These are phyloP conservation scores for Lophius piscatorius DNA, from an alignment of 2,113 vertebrate species.

Conservation along the genomic window DNA sequence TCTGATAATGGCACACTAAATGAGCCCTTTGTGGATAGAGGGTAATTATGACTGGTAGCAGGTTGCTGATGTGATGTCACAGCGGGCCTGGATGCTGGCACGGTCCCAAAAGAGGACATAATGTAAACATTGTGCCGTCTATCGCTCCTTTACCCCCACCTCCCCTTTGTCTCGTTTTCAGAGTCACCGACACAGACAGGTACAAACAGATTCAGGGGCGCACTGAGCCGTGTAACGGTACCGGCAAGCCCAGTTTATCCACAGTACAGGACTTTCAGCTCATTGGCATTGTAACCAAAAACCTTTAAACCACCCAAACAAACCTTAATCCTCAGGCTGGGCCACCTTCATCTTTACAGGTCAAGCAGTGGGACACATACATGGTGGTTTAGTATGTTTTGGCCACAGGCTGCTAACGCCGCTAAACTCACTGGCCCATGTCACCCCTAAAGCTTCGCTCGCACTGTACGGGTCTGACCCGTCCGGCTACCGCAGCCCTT, in stretches of 20 bases:
- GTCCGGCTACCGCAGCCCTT: no score
- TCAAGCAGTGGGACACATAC: constrained; percentile 45
- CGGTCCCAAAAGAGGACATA: constrained; percentile 49
- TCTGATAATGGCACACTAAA: constrained; percentile 72
- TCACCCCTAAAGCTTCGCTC: no score
- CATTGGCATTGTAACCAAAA: constrained; percentile 71
- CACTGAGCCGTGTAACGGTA: constrained; percentile 55
- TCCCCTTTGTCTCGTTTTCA: constrained; percentile 11
- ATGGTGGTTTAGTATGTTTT: constrained; percentile 28
- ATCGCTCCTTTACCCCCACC: constrained; percentile 8
- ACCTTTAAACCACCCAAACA: constrained; percentile 77
- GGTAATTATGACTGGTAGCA: constrained; percentile 70
- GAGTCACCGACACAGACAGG: constrained; percentile 1
- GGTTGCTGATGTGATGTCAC: constrained; percentile 69
- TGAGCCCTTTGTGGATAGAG: constrained; percentile 70
- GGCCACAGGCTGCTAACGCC: constrained; percentile 42
- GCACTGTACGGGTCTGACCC: no score
- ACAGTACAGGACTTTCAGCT: constrained; percentile 33
- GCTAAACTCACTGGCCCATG: constrained; percentile 36
- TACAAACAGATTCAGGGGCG: constrained; percentile 25
- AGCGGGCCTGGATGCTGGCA: constrained; percentile 61
- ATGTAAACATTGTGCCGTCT: constrained; percentile 71
- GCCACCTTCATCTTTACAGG: constrained; percentile 30
- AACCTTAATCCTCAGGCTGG: constrained; percentile 55
- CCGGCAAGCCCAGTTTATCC: constrained; percentile 51